These are phyloP conservation scores for Hapalemur alaotrensis DNA, from an alignment of 2,797 vertebrate species.

Conservation along the genomic window DNA sequence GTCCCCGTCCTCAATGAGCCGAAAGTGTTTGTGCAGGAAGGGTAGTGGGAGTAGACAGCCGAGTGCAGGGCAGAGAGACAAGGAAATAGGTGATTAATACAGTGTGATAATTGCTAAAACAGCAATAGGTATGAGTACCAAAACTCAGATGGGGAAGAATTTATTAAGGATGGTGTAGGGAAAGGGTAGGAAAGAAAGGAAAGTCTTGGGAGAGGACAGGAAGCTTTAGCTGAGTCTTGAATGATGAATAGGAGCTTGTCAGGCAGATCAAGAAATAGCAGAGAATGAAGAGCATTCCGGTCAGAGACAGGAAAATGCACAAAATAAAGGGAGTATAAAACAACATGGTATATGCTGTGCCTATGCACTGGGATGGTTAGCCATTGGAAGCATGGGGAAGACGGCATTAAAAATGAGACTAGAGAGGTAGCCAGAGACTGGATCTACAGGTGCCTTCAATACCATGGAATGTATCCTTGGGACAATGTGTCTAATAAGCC, in stretches of 20 bases:
- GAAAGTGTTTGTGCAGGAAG: neutral
- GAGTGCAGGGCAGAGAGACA: neutral
- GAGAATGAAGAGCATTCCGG: neutral
- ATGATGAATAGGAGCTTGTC: neutral
- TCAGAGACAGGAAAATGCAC: neutral
- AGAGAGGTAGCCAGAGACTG: neutral
- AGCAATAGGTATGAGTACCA: neutral
- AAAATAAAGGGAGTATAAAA: neutral
- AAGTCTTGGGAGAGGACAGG: neutral
- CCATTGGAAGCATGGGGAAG: neutral
- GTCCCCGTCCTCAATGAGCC: neutral
- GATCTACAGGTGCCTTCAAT: neutral
- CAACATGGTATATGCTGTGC: neutral
- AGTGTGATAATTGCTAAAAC: neutral
- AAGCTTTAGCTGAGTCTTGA: neutral
- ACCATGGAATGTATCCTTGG: neutral
- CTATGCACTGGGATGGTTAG: neutral
- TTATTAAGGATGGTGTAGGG: neutral
- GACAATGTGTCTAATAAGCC: neutral
- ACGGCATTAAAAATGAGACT: neutral
- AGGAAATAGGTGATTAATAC: neutral
- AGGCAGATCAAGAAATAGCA: neutral
- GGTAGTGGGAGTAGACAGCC: neutral
- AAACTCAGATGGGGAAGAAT: neutral
- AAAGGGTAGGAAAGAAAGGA: neutral